Conservation (phyloP, 2,888 invertebrate species). For the Luffia ferchaultella region DNA sequence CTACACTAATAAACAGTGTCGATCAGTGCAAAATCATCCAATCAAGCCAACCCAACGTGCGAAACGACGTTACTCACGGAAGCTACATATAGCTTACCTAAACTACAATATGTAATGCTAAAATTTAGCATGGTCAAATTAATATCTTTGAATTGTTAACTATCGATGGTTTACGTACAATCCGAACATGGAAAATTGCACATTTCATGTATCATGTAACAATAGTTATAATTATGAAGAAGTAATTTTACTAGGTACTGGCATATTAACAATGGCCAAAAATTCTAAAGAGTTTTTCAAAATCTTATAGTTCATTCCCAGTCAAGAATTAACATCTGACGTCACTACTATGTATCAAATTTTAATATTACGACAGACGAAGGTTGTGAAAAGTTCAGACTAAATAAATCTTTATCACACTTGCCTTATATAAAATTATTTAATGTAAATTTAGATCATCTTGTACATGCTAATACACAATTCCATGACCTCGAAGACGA, state of each 20-base stretch:
- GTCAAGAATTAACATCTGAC: too few relatives aligned
- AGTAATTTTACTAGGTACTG: background rate
- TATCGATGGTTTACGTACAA: background rate
- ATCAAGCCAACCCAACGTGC: background rate
- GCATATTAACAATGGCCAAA: background rate
- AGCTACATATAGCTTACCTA: background rate
- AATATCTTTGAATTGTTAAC: background rate
- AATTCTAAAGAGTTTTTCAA: background rate
- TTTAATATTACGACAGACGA: background rate
- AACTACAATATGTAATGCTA: background rate
- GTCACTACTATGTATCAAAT: background rate
- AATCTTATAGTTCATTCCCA: background rate
- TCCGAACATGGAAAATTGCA: background rate
- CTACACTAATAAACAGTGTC: too few relatives aligned
- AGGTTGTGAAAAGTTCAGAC: background rate
- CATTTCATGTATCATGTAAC: background rate
- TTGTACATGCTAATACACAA: background rate
- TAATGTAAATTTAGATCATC: background rate
- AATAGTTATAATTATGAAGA: background rate
- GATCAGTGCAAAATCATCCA: background rate
- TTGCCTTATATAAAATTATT: background rate
- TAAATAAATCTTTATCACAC: background rate
- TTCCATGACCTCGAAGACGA: background rate
- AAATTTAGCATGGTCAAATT: background rate
- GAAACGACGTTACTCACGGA: background rate